A percentile compares a stretch with the other conserved stretches of the same genome.
Evolutionary conservation across 30 jellyfish, hydroid and myxozoan species (phyloP).

Genomic region (Haliclystus octoradiatus): DNA sequence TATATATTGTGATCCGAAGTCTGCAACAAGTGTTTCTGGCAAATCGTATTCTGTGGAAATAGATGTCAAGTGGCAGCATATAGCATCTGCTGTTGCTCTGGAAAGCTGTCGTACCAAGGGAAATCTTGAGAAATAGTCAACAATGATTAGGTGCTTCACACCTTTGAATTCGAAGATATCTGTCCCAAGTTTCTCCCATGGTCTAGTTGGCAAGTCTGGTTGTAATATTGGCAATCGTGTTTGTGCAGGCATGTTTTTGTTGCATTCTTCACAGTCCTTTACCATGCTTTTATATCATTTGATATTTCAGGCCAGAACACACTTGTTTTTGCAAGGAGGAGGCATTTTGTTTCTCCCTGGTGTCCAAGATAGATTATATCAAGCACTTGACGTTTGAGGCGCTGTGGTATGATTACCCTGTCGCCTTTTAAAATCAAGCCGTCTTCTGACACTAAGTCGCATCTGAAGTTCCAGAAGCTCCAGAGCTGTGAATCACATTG

Average conservation of each 20-base stretch:
- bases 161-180: conserved; percentile 15
- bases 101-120: conserved; percentile 15
- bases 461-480: too few species aligned
- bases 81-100: conserved; percentile 11
- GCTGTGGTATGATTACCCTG: too few species aligned
- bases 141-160: conserved; percentile 10
- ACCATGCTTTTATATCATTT: conserved; percentile 11
- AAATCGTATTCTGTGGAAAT: conserved; percentile 13
- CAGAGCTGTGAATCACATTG: too few species aligned
- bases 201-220: conserved; percentile 16
- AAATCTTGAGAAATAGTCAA: conserved; percentile 10
- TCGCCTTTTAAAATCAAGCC: too few species aligned
- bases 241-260: conserved; percentile 10
- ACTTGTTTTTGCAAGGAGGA: conserved; percentile 17
- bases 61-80: conserved; percentile 6
- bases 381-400: too few species aligned
- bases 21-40: conserved; percentile 19
- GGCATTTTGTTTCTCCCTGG: conserved; percentile 38
- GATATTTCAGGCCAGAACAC: too few species aligned
- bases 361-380: conserved; percentile 30
- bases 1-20: conserved; percentile 28
- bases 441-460: too few species aligned
- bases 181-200: conserved; percentile 40
- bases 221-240: conserved; percentile 12
- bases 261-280: conserved; percentile 21